Evolutionary conservation across 2,888 invertebrate genomes (phyloP).

Genomic region (Mongoloraphidia duomilia): DNA sequence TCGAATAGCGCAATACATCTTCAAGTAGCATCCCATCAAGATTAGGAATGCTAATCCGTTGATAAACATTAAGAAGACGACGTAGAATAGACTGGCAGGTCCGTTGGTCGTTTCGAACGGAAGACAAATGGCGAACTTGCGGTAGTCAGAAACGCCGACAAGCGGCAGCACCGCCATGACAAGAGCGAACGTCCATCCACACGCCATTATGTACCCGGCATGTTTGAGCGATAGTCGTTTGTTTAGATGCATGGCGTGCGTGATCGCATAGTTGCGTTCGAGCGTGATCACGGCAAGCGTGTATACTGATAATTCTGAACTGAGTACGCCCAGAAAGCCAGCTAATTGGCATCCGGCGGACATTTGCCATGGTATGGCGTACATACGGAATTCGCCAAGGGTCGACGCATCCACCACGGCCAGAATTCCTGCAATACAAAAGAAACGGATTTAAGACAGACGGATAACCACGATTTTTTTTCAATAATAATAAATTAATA

Average conservation of each 20-base stretch:
- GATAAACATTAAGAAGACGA: conserved; percentile 77
- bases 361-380: conserved; percentile 96
- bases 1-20: conserved; percentile 96
- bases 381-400: conserved; percentile 87
- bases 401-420: conserved; percentile 94
- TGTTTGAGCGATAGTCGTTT: conserved; percentile 82
- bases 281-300: conserved; percentile 92
- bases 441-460: not conserved
- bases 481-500: not conserved
- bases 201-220: conserved; percentile 81
- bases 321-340: conserved; percentile 87
- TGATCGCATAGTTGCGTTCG: conserved; percentile 92
- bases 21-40: conserved; percentile 88
- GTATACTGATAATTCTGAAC: conserved; percentile 88
- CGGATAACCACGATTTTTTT: not conserved
- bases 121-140: conserved; percentile 91
- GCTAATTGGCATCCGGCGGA: conserved; percentile 84
- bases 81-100: conserved; percentile 69
- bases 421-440: conserved; percentile 51
- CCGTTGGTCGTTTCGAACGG: conserved; percentile 82
- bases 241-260: conserved; percentile 94
- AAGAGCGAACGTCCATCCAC: conserved; percentile 84
- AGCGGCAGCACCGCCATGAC: conserved; percentile 79
- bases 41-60: conserved; percentile 91
- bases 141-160: conserved; percentile 84